Percentiles rank a stretch among this genome's conserved stretches.
Evolutionary conservation across 2,797 vertebrate species (phyloP).

Genomic region (Netta rufina): DNA sequence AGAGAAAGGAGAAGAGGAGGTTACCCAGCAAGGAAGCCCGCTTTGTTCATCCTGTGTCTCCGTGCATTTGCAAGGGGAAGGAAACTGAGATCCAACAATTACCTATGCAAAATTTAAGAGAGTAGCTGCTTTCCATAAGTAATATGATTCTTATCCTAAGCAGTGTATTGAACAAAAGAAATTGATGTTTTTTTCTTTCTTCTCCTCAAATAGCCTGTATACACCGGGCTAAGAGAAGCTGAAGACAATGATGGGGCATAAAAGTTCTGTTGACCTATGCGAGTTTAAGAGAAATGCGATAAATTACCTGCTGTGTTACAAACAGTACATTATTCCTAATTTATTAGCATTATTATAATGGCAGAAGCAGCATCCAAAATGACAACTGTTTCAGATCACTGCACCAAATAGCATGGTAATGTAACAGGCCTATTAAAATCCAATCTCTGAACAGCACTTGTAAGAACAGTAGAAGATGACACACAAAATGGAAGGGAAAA

Average conservation of each 20-base stretch:
- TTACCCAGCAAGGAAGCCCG: background rate
- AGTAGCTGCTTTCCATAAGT: background rate
- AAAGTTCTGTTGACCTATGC: background rate
- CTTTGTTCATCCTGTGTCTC: background rate
- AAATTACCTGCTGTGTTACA: background rate
- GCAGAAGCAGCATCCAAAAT: background rate
- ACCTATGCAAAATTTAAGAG: background rate
- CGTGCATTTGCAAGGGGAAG: background rate
- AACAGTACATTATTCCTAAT: background rate
- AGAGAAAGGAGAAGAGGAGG: background rate
- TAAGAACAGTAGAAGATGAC: background rate
- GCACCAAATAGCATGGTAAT: background rate
- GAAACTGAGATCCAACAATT: background rate
- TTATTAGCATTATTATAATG: background rate
- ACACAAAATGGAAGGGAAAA: conserved; percentile 1
- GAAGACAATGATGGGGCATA: background rate
- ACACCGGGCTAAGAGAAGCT: background rate
- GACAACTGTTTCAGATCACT: background rate
- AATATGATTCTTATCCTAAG: background rate
- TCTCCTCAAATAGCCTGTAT: background rate
- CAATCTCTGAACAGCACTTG: background rate
- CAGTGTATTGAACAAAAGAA: background rate
- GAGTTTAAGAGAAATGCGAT: background rate
- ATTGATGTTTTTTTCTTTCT: too few relatives aligned
- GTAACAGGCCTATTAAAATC: conserved; percentile 28